These are phyloP conservation scores for Eciton burchellii DNA, from an alignment of 1,140 invertebrate genomes.

Conservation along the genomic window DNA sequence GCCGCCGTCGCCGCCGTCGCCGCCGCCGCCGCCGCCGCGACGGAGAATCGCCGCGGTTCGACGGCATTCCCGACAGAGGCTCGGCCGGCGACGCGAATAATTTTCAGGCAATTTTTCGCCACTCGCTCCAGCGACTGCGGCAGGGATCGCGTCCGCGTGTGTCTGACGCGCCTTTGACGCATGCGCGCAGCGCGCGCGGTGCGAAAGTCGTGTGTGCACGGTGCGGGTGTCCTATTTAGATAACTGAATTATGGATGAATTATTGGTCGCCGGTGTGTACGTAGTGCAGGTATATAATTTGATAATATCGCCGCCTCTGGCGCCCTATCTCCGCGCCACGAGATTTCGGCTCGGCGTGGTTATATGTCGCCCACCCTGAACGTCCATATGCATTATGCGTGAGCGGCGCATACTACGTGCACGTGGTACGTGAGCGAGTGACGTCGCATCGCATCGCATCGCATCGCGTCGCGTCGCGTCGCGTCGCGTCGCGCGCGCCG, in stretches of 20 bases:
- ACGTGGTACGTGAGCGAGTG: constrained; percentile 4
- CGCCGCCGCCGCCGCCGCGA: background rate
- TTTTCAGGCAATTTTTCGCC: constrained; percentile 40
- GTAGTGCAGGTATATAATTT: constrained; percentile 80
- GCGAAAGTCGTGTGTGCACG: constrained; percentile 24
- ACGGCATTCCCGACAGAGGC: background rate
- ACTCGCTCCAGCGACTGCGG: constrained; percentile 18
- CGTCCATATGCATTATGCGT: constrained; percentile 60
- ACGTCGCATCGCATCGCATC: background rate
- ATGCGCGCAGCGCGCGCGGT: background rate
- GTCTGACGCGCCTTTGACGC: background rate
- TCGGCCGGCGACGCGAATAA: background rate
- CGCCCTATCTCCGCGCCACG: constrained; percentile 59
- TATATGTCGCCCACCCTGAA: constrained; percentile 48
- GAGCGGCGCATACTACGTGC: constrained; percentile 22
- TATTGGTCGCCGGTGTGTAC: constrained; percentile 80
- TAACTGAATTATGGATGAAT: constrained; percentile 84
- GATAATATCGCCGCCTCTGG: constrained; percentile 80
- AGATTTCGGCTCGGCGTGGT: constrained; percentile 56
- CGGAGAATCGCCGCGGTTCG: background rate
- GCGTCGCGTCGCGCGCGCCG: constrained; percentile 28
- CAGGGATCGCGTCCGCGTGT: constrained; percentile 32
- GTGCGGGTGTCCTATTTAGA: constrained; percentile 79
- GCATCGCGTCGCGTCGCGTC: constrained; percentile 22
- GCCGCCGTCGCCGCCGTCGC: too few relatives aligned